phyloP scores from a whole-genome alignment of 2,888 invertebrate genomes.

The Euzophera pinguis region DNA sequence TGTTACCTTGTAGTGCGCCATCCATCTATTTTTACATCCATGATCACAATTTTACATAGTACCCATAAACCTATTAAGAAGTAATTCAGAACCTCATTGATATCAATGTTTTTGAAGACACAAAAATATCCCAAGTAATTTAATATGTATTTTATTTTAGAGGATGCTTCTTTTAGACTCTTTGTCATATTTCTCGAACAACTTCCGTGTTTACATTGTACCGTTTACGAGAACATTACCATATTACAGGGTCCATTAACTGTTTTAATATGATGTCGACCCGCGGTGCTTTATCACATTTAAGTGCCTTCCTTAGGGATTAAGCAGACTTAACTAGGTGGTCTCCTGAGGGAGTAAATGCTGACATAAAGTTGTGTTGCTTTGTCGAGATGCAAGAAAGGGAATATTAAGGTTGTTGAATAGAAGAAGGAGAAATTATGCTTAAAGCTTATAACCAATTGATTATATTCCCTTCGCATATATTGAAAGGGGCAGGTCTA shows the following conservation, averaged over 20 bases:
- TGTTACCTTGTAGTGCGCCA: too few species aligned
- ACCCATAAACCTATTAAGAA: too few species aligned
- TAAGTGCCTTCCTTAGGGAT: conserved; percentile 6
- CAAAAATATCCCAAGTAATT: too few species aligned
- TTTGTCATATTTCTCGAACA: not conserved
- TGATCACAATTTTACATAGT: too few species aligned
- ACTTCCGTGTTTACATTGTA: conserved; percentile 18
- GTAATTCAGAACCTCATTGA: too few species aligned
- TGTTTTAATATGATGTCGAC: conserved; percentile 20
- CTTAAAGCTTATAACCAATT: too few species aligned
- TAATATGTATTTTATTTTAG: too few species aligned
- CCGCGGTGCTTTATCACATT: conserved; percentile 18
- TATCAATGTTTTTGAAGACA: too few species aligned
- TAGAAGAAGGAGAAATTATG: not conserved
- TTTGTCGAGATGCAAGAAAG: not conserved
- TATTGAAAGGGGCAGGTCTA: too few species aligned
- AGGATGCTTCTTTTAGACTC: not conserved
- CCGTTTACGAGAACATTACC: conserved; percentile 22
- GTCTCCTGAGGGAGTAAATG: not conserved
- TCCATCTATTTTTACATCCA: too few species aligned
- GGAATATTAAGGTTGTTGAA: not conserved
- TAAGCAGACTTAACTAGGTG: not conserved
- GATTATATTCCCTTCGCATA: too few species aligned
- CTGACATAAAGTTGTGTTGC: not conserved
- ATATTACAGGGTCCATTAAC: conserved; percentile 20